A percentile compares a stretch with the other conserved stretches of the same genome.
phyloP scores from a whole-genome alignment of 1,140 invertebrate genomes.

The Drosophila aff. region DNA sequence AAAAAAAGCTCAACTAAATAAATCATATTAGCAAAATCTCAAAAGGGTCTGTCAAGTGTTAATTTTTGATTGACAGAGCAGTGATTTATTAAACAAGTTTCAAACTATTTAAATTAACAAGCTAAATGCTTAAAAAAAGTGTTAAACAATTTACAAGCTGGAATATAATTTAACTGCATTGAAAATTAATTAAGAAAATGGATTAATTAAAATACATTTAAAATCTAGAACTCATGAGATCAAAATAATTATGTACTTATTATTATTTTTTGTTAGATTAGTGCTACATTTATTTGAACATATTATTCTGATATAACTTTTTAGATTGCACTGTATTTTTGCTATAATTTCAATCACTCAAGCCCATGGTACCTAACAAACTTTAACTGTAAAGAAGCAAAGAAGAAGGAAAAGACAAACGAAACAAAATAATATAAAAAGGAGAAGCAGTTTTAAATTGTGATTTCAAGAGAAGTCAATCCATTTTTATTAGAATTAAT shows the following conservation, averaged over 20 bases:
- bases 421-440: not conserved
- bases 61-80: not conserved
- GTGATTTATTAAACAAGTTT: not conserved
- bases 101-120: too few relatives aligned
- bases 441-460: not conserved
- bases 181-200: not conserved
- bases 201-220: too few relatives aligned
- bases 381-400: not conserved
- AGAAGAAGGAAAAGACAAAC: not conserved
- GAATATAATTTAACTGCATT: not conserved
- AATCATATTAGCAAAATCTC: not conserved
- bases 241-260: not conserved
- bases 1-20: too few relatives aligned
- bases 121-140: too few relatives aligned
- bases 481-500: not conserved
- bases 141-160: not conserved
- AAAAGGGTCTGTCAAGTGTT: too few relatives aligned
- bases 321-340: not conserved
- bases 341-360: not conserved
- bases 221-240: not conserved
- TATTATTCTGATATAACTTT: not conserved
- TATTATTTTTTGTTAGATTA: not conserved
- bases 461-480: not conserved
- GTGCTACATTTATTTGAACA: accelerated
- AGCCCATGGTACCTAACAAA: not conserved